A percentile compares a stretch with the other conserved stretches of the same genome.
Evolutionary conservation across 2,888 invertebrate species (phyloP).

Genomic region (Microdon myrmicae): DNA sequence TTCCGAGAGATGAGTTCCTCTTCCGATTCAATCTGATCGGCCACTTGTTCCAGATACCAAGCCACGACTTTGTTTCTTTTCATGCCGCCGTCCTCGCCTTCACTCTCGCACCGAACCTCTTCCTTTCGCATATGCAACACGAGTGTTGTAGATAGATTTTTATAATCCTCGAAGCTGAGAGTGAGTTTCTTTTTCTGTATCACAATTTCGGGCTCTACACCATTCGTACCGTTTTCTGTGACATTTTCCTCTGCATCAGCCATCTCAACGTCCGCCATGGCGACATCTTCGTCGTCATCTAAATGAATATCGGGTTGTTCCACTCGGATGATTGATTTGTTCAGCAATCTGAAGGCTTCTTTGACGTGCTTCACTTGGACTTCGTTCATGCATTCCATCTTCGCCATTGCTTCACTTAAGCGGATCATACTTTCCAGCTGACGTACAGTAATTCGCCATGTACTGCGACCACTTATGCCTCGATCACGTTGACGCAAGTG

Average conservation of each 20-base stretch:
- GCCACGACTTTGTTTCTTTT: constrained; percentile 84
- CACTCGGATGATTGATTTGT: constrained; percentile 96
- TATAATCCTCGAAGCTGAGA: constrained; percentile 93
- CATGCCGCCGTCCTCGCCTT: constrained; percentile 74
- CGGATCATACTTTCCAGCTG: constrained; percentile 96
- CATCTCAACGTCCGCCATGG: constrained; percentile 71
- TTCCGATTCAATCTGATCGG: constrained; percentile 89
- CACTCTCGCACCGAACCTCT: constrained; percentile 76
- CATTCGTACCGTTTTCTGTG: constrained; percentile 21
- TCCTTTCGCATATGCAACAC: constrained; percentile 88
- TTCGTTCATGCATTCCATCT: constrained; percentile 93
- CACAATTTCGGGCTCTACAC: constrained; percentile 42
- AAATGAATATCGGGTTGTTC: constrained; percentile 97
- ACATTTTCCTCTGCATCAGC: constrained; percentile 70
- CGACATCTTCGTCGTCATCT: constrained; percentile 78
- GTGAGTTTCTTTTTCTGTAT: constrained; percentile 78
- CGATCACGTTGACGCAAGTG: constrained; percentile 87
- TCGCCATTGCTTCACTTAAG: constrained; percentile 94
- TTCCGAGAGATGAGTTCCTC: constrained; percentile 90
- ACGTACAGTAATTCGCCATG: constrained; percentile 97
- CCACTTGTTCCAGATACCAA: constrained; percentile 93
- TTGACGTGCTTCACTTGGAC: constrained; percentile 89
- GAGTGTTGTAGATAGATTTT: constrained; percentile 89
- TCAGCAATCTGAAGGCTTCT: constrained; percentile 89
- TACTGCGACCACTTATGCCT: constrained; percentile 74